Percentiles rank a stretch among this genome's conserved stretches.
These are phyloP conservation scores for Thelaira solivaga DNA, from an alignment of 2,888 invertebrate genomes.

Conservation along the genomic window DNA sequence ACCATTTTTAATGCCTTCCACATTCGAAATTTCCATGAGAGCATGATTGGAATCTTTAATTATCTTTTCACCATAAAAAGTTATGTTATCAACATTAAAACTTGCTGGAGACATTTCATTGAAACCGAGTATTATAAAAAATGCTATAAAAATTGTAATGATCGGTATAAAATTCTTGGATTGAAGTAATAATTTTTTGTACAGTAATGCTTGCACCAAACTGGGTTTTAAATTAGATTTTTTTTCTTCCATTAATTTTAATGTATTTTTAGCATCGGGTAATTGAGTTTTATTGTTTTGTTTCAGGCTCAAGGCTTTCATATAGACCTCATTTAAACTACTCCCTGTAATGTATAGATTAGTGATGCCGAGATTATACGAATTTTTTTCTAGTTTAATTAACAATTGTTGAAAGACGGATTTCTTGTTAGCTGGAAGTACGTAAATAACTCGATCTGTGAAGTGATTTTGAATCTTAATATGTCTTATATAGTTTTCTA, in stretches of 20 bases:
- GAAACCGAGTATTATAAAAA: background rate
- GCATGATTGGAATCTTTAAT: background rate
- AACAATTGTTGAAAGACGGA: conserved; percentile 25
- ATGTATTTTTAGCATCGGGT: background rate
- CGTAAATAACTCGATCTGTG: conserved; percentile 30
- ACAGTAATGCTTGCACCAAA: background rate
- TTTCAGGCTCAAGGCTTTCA: conserved; percentile 12
- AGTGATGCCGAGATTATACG: conserved; percentile 3
- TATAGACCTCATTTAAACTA: conserved; percentile 40
- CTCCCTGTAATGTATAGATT: conserved; percentile 13
- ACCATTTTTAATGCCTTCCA: background rate
- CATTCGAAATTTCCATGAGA: background rate
- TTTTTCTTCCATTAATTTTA: background rate
- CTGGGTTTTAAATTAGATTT: background rate
- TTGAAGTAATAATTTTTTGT: conserved; percentile 31
- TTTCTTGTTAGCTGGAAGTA: conserved; percentile 15
- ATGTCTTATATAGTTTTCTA: conserved; percentile 23
- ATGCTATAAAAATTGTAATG: background rate
- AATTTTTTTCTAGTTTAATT: conserved; percentile 31
- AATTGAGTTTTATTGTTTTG: too few species aligned
- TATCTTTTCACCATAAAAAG: background rate
- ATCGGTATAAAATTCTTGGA: conserved; percentile 25
- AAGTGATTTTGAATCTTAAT: conserved; percentile 2
- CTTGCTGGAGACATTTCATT: background rate
- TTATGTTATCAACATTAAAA: background rate